Evolutionary conservation across 2,797 vertebrate genomes (phyloP).

Genomic region (Hapalemur alaotrensis): DNA sequence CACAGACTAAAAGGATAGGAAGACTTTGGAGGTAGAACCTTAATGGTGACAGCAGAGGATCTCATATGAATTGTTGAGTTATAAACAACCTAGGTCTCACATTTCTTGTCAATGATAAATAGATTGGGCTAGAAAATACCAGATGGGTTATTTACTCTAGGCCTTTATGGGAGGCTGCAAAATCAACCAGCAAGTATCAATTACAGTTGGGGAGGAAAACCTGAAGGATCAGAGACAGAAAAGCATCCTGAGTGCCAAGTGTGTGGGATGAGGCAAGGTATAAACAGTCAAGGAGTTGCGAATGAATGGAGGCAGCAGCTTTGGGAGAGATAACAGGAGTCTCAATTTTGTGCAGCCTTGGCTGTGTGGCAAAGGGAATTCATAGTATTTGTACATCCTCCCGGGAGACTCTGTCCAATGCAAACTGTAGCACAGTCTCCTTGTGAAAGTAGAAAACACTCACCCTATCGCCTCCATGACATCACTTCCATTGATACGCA

Average conservation of each 20-base stretch:
- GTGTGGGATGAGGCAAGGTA: slow-evolving; percentile 38
- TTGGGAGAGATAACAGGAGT: not conserved
- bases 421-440: not conserved
- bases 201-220: slow-evolving; percentile 53
- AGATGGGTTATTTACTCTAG: slow-evolving; percentile 22
- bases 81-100: not conserved
- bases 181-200: slow-evolving; percentile 46
- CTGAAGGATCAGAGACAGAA: slow-evolving; percentile 45
- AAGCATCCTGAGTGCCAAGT: slow-evolving; percentile 27
- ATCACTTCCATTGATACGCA: not conserved
- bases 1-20: not conserved
- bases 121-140: not conserved
- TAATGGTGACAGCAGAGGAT: not conserved
- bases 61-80: slow-evolving; percentile 8
- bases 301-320: not conserved
- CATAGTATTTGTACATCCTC: not conserved
- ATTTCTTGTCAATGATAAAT: slow-evolving; percentile 47
- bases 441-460: not conserved
- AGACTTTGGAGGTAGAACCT: not conserved
- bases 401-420: not conserved
- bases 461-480: not conserved
- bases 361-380: not conserved
- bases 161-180: not conserved
- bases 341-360: not conserved
- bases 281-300: slow-evolving; percentile 36